phyloP scores from a whole-genome alignment of 2,797 vertebrate genomes.

The Channa striata region DNA sequence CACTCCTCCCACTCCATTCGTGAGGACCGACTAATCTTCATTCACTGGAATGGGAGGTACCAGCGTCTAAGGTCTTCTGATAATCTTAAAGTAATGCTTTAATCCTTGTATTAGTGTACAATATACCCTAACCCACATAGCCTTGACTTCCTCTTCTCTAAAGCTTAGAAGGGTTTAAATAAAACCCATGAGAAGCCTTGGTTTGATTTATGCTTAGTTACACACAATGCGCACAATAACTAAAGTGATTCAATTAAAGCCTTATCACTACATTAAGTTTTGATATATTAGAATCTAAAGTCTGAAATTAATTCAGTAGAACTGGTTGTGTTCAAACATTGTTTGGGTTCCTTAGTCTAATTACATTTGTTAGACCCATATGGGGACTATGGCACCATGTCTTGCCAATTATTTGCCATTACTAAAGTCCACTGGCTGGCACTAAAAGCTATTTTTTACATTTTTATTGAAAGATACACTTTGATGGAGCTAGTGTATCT shows the following conservation, averaged over 20 bases:
- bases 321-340: constrained; percentile 35
- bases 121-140: constrained; percentile 63
- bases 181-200: constrained; percentile 25
- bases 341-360: constrained; percentile 47
- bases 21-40: constrained; percentile 67
- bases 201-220: constrained; percentile 32
- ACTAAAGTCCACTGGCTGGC: constrained; percentile 62
- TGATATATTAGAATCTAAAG: constrained; percentile 49
- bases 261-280: constrained; percentile 73
- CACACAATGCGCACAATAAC: constrained; percentile 57
- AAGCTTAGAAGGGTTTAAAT: constrained; percentile 31
- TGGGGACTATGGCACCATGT: constrained; percentile 53
- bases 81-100: constrained; percentile 81
- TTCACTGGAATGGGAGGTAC: constrained; percentile 59
- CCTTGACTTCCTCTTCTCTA: constrained; percentile 55
- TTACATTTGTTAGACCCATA: constrained; percentile 40
- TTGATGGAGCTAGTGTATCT: constrained; percentile 40
- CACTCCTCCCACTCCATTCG: constrained; percentile 53
- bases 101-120: constrained; percentile 73
- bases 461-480: constrained; percentile 67
- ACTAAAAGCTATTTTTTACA: constrained; percentile 65
- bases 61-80: constrained; percentile 66
- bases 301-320: constrained; percentile 39
- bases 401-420: constrained; percentile 56
- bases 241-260: constrained; percentile 71